Evolutionary conservation across 2,797 vertebrate species (phyloP), one percentile per base, ranked within the genome.

Genomic region (Crocodylus rhombifer): DNA sequence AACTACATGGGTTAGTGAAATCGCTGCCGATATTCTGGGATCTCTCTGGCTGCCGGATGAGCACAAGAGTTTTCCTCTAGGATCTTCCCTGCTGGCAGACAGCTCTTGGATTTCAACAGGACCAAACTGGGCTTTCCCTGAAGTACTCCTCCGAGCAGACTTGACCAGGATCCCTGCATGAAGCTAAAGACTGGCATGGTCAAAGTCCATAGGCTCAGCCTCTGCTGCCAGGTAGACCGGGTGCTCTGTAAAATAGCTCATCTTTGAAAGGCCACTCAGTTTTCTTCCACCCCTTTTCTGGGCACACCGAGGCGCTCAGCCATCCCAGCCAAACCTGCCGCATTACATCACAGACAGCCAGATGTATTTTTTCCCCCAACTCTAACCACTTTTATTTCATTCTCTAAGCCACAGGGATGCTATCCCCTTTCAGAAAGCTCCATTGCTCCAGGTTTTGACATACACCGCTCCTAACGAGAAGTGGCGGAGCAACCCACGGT

Each of bases 111-210:
- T 25, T 62, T 62, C 7, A 12, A 36, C 4, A 33, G 33, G 67
- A 36, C 11, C 14, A 21, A 71, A 36, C 77, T 10, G 0, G 92
- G 95, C 93, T 86, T 3, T 0, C 73, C 14, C 91, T 91, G 93
- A 95, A 82, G 89, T 94, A 95, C 95, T 95, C 94, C 94, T 95
- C 95, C 95, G 94, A 77, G 94, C 92, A 95, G 94, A 95, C 87
- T 92, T 93, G 30, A 94, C 94, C 92, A 95, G 95, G 92, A 95
- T 96, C 94, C 93, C 80, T 95, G 94, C 88, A 92, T 91, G 94
- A 95, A 91, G 57, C 7, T 60, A 82, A 90, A 94, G 91, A 67
- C 84, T 42, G 87, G 91, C 95, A 92, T 93, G 89, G 88, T 78
- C 58, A 58, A 94, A 87, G 91, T 89, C 76, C 67, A 94, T 94